Base-by-base conservation (phyloP, 2,113 vertebrate species). In the Eleginops maclovinus region DNA sequence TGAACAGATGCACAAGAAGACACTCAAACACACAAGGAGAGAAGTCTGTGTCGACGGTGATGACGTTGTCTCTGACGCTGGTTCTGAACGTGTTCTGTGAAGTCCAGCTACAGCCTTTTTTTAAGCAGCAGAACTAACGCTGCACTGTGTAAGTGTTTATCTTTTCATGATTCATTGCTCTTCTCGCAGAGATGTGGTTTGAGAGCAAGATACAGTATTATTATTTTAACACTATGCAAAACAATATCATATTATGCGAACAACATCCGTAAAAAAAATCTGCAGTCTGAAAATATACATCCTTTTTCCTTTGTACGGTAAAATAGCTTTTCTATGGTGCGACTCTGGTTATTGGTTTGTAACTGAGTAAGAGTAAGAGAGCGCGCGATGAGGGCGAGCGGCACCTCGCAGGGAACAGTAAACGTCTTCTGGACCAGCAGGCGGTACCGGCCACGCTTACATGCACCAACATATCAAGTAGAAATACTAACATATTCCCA, bases 261-360 rank as follows among this genome's bases (percentile, higher is more conserved):
- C 76, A 86, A 90, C 83, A 91, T 92, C 84, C 46, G 90, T 93
- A 94, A 93, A 94, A 94, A 93, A 94, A 90, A 82, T 82, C 84
- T 93, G 91, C 93, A 89, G 82, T 92, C 89, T 92, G 89, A 95
- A 94, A 95, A 95, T 94, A 95, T 95, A 94, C 94, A 94, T 91
- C 91, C 92, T 89, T 89, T 88, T 90, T 89, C 89, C 88, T 92
- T 88, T 90, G 76, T 88, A 92, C 89, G 84, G 91, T 93, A 95
- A 94, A 95, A 94, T 94, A 93, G 84, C 87, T 88, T 93, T 91
- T 89, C 79, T 89, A 81, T 87, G 83, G 77, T 88, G 86, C 83
- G 81, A 76, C 72, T 85, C 72, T 78, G 77, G 75, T 86, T 86
- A 84, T 77, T 85, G 80, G n/a, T 77, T 87, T 86, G 77, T 86